A percentile compares a stretch with the other conserved stretches of the same genome.
phyloP scores from a whole-genome alignment of 2,888 invertebrate species.

The Megastigmus dorsalis region DNA sequence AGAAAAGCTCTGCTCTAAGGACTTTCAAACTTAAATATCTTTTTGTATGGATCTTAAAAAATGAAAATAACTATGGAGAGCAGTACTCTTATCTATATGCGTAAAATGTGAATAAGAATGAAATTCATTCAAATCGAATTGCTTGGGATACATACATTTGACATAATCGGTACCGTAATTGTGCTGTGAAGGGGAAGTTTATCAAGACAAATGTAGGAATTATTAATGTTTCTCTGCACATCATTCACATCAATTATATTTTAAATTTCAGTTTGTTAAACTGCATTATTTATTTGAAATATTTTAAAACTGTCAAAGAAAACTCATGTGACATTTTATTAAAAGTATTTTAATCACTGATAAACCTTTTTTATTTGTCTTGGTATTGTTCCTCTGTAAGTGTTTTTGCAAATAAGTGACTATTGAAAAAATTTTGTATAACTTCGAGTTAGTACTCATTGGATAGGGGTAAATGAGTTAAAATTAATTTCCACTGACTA shows the following conservation, averaged over 20 bases:
- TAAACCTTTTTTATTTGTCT: conserved; percentile 34
- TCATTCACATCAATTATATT: no score
- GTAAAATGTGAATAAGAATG: conserved; percentile 40
- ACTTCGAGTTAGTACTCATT: conserved; percentile 48
- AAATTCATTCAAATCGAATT: conserved; percentile 33
- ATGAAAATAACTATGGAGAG: conserved; percentile 28
- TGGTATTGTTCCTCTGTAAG: conserved; percentile 40
- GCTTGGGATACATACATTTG: conserved; percentile 45
- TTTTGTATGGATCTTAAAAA: conserved; percentile 34
- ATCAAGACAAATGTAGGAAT: conserved; percentile 40
- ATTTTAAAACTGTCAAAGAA: neutral
- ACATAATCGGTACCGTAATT: conserved; percentile 48
- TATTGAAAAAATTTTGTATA: conserved; percentile 50
- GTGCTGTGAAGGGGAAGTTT: conserved; percentile 48
- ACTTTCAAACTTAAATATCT: conserved; percentile 31
- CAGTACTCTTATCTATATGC: conserved; percentile 40
- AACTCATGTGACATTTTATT: no score
- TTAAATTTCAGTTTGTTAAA: conserved; percentile 24
- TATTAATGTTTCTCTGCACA: no score
- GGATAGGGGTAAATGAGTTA: conserved; percentile 49
- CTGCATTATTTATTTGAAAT: neutral
- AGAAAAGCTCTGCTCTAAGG: conserved; percentile 43
- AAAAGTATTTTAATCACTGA: neutral
- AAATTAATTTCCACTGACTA: conserved; percentile 49
- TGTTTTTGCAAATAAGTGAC: conserved; percentile 50